These are phyloP conservation scores for Priocnemis perturbator DNA, from an alignment of 2,888 invertebrate species.

Conservation along the genomic window DNA sequence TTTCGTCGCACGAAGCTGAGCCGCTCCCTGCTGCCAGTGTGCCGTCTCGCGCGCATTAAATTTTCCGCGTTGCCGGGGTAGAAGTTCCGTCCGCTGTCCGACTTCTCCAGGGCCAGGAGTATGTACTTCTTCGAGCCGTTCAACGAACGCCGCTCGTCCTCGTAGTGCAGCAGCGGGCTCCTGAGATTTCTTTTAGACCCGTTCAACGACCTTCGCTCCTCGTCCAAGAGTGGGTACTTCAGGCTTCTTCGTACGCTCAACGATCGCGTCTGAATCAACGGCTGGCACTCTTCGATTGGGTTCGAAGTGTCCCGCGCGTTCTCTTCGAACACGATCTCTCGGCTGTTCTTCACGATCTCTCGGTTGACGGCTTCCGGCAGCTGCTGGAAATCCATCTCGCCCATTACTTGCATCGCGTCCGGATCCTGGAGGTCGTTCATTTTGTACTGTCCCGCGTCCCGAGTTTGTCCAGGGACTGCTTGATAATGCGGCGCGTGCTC, in stretches of 20 bases:
- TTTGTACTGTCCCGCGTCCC: constrained; percentile 48
- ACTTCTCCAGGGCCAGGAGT: constrained; percentile 53
- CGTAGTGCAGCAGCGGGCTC: constrained; percentile 27
- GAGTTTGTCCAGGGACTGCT: constrained; percentile 16
- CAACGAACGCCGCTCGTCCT: constrained; percentile 59
- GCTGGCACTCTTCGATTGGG: constrained; percentile 42
- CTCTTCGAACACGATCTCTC: constrained; percentile 63
- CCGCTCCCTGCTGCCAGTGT: constrained; percentile 59
- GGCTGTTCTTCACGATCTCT: constrained; percentile 64
- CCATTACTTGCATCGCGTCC: constrained; percentile 64
- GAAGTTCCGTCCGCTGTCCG: constrained; percentile 47
- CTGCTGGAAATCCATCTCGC: constrained; percentile 58
- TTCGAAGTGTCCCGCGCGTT: constrained; percentile 40
- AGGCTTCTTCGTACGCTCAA: constrained; percentile 28
- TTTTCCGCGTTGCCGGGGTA: constrained; percentile 47
- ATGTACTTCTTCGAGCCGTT: constrained; percentile 57
- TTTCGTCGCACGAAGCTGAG: constrained; percentile 77
- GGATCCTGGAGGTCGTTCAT: constrained; percentile 55
- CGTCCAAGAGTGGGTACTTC: constrained; percentile 42
- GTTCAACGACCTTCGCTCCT: constrained; percentile 45
- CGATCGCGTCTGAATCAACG: constrained; percentile 20
- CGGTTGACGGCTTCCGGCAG: constrained; percentile 63
- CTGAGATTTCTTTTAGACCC: constrained; percentile 41
- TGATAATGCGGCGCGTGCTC: constrained; percentile 21
- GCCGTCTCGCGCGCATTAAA: constrained; percentile 45